Conservation (phyloP, 1,140 invertebrate genomes). For the Amyelois transitella region DNA sequence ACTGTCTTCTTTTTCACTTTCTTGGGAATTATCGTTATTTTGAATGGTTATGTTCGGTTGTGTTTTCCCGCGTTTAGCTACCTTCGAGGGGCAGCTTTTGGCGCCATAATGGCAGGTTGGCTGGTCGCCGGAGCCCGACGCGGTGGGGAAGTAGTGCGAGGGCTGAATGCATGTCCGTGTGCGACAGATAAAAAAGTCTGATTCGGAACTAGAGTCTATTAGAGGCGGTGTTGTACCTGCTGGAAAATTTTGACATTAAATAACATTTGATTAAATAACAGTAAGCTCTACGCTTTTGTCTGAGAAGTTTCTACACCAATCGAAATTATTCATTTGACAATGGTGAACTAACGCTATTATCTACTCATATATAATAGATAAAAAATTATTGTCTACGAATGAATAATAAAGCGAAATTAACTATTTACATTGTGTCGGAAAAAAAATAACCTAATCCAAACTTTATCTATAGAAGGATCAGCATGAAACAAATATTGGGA, state of each 20-base stretch:
- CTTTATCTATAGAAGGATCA: too few species aligned
- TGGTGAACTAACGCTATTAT: background rate
- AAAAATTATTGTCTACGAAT: too few species aligned
- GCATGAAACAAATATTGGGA: too few species aligned
- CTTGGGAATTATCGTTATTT: constrained; percentile 24
- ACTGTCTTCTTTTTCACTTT: constrained; percentile 49
- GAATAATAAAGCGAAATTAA: too few species aligned
- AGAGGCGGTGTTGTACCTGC: constrained; percentile 53
- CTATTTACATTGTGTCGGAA: too few species aligned
- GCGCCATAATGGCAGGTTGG: constrained; percentile 51
- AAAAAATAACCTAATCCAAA: too few species aligned
- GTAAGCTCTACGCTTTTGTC: background rate
- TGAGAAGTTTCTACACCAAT: background rate
- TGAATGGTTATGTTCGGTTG: constrained; percentile 6
- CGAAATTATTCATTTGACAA: too few species aligned
- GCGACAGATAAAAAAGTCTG: constrained; percentile 52
- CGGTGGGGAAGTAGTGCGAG: constrained; percentile 53
- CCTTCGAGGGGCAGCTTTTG: constrained; percentile 50
- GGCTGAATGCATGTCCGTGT: constrained; percentile 61
- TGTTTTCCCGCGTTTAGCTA: constrained; percentile 41
- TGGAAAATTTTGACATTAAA: constrained; percentile 31
- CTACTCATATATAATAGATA: background rate
- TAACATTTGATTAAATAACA: background rate
- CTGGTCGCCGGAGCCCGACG: constrained; percentile 16
- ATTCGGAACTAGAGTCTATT: constrained; percentile 44